Conservation (phyloP, 2,888 invertebrate genomes). For the Pilophorus perplexus region DNA sequence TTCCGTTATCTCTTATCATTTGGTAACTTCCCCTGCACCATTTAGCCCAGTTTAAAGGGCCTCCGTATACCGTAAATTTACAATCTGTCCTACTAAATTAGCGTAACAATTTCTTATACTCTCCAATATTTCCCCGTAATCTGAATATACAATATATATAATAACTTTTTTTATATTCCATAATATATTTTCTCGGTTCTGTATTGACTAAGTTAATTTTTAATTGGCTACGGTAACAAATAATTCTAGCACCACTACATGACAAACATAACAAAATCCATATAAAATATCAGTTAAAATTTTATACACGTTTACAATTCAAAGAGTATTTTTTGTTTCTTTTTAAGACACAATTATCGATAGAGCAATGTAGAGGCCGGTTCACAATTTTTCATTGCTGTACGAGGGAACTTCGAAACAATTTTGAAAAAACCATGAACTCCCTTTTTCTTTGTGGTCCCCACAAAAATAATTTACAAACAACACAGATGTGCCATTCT, state of each 20-base stretch:
- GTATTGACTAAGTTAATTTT: slow-evolving; percentile 5
- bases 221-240: slow-evolving; percentile 23
- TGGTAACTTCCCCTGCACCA: no score
- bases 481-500: slow-evolving; percentile 27
- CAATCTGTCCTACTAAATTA: no score
- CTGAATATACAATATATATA: slow-evolving; percentile 11
- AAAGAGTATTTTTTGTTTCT: slow-evolving; percentile 14
- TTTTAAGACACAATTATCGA: slow-evolving; percentile 28
- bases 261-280: slow-evolving; percentile 43
- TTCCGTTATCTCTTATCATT: no score
- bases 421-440: neutral
- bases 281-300: slow-evolving; percentile 41
- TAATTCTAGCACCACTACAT: slow-evolving; percentile 43
- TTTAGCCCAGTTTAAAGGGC: no score
- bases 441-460: slow-evolving; percentile 9
- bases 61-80: no score
- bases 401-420: neutral
- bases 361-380: slow-evolving; percentile 29
- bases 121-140: no score
- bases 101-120: no score
- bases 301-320: slow-evolving; percentile 19
- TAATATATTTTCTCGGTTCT: slow-evolving; percentile 3
- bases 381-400: slow-evolving; percentile 12
- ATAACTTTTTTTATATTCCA: slow-evolving; percentile 12
- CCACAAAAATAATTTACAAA: no score